Evolutionary conservation across 2,113 vertebrate species (phyloP).

Genomic region (Mormoops blainvillei): DNA sequence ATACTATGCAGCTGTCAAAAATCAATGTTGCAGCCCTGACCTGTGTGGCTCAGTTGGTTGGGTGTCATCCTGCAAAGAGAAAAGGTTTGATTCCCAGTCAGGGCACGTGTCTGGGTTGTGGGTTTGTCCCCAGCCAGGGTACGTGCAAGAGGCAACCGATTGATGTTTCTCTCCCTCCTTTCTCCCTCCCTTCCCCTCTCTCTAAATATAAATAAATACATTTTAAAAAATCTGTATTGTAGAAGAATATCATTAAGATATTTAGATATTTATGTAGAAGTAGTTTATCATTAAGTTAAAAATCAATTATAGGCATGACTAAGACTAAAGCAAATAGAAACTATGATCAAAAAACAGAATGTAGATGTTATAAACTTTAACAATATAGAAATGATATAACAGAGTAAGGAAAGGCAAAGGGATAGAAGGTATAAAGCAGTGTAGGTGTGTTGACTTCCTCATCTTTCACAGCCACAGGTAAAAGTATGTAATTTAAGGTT

Average conservation of each 20-base stretch:
- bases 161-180: too few relatives aligned
- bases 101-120: too few relatives aligned
- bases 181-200: too few relatives aligned
- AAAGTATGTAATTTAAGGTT: background rate
- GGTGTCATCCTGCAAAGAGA: too few relatives aligned
- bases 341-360: background rate
- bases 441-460: background rate
- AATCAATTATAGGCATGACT: background rate
- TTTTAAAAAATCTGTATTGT: background rate
- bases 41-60: too few relatives aligned
- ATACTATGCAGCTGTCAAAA: background rate
- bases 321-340: background rate
- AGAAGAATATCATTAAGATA: background rate
- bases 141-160: too few relatives aligned
- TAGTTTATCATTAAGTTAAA: conserved; percentile 2
- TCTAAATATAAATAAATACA: too few relatives aligned
- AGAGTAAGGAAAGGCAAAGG: background rate
- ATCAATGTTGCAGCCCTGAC: background rate
- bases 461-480: background rate
- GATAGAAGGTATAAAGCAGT: background rate
- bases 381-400: background rate
- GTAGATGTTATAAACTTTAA: background rate
- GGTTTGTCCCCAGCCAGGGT: too few relatives aligned
- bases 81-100: too few relatives aligned
- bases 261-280: too few relatives aligned